Percentiles rank a stretch among this genome's conserved stretches.
Conservation (phyloP, 2,888 invertebrate species). For the Neoscelio sp. region DNA sequence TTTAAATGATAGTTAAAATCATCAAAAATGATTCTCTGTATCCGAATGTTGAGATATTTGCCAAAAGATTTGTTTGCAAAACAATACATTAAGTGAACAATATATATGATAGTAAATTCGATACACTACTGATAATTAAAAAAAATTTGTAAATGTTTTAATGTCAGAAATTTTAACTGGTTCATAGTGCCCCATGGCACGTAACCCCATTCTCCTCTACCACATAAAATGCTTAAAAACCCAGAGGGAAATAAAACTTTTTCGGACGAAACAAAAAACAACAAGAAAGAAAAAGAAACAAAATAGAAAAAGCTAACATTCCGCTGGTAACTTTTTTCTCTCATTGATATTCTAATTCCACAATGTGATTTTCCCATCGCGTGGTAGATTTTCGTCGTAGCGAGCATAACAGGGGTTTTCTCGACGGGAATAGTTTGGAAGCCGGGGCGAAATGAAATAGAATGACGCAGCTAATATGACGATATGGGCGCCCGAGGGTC, state of each 20-base stretch:
- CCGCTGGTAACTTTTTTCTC: conserved; percentile 30
- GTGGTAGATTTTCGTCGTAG: conserved; percentile 37
- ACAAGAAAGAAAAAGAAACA: not conserved
- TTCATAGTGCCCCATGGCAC: no score
- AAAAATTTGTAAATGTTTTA: no score
- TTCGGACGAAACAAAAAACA: not conserved
- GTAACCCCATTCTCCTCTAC: no score
- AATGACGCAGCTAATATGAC: conserved; percentile 65
- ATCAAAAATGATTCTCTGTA: no score
- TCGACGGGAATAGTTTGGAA: conserved; percentile 46
- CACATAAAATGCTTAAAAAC: not conserved
- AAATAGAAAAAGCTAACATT: no score
- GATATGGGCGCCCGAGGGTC: conserved; percentile 60
- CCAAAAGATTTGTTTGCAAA: no score
- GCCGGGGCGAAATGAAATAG: conserved; percentile 62
- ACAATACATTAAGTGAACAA: no score
- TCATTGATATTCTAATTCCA: conserved; percentile 45
- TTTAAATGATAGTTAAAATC: no score
- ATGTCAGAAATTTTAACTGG: no score
- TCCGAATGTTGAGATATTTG: no score
- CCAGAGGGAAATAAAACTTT: not conserved
- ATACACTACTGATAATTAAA: no score
- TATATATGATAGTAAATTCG: no score
- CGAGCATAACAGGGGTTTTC: conserved; percentile 25
- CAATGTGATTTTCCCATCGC: conserved; percentile 39